Conservation (phyloP, 2,888 invertebrate genomes). For the Drosophila tanythrix region DNA sequence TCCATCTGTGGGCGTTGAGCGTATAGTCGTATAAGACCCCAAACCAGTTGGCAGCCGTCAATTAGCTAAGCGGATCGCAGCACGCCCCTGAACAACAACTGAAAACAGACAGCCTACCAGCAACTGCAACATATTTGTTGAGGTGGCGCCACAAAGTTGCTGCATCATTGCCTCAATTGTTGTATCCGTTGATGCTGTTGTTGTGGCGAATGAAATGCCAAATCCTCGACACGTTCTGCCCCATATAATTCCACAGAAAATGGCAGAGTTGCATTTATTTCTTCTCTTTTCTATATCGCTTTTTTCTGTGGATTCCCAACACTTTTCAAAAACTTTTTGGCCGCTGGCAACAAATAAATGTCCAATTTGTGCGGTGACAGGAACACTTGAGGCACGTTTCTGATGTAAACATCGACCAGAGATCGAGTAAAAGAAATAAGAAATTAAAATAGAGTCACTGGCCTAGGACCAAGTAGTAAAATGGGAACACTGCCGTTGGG, state of each 20-base stretch:
- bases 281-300: conserved; percentile 17
- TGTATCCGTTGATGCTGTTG: conserved; percentile 22
- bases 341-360: conserved; percentile 77
- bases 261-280: conserved; percentile 39
- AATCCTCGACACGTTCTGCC: conserved; percentile 76
- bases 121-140: conserved; percentile 57
- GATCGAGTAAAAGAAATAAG: conserved; percentile 43
- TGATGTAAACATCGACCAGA: conserved; percentile 76
- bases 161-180: conserved; percentile 67
- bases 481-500: conserved; percentile 28
- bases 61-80: conserved; percentile 78
- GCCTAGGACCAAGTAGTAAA: conserved; percentile 42
- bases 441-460: conserved; percentile 55
- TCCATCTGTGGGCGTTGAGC: conserved; percentile 71
- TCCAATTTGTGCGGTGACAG: conserved; percentile 81
- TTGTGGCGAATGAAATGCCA: conserved; percentile 52
- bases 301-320: conserved; percentile 34
- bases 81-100: conserved; percentile 64
- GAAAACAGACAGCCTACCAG: conserved; percentile 15
- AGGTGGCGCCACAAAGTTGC: conserved; percentile 68
- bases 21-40: conserved; percentile 29
- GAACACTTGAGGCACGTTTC: conserved; percentile 80
- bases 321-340: conserved; percentile 53
- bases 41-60: conserved; percentile 76
- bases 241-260: conserved; percentile 64